Evolutionary conservation across 2,888 invertebrate genomes (phyloP).

Genomic region (Eupelmus urozonus): DNA sequence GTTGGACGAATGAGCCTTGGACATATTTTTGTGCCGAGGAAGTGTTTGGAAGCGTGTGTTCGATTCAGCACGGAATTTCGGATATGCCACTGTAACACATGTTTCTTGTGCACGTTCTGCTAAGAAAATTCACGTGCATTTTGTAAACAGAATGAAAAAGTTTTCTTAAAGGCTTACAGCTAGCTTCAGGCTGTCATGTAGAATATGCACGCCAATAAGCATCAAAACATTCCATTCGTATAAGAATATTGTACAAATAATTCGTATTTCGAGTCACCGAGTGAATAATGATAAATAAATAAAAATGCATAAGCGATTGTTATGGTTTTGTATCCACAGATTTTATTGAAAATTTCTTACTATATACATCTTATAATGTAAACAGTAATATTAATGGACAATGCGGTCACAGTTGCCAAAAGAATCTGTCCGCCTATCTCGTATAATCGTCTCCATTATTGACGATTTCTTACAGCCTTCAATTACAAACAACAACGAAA

Average conservation of each 20-base stretch:
- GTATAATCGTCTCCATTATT: too few relatives aligned
- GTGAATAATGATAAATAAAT: slow-evolving; percentile 12
- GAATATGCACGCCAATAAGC: not conserved
- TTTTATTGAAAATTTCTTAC: slow-evolving; percentile 66
- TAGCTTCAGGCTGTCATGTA: slow-evolving; percentile 37
- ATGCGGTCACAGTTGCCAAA: slow-evolving; percentile 69
- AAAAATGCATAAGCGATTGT: slow-evolving; percentile 26
- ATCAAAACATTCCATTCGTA: not conserved
- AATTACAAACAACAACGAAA: slow-evolving; percentile 35
- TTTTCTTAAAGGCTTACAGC: slow-evolving; percentile 6
- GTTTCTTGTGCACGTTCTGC: slow-evolving; percentile 19
- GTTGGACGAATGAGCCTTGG: not conserved
- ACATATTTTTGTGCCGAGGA: too few relatives aligned
- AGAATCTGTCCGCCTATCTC: slow-evolving; percentile 61
- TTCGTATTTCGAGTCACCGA: too few relatives aligned
- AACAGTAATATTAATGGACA: slow-evolving; percentile 72
- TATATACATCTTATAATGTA: slow-evolving; percentile 73
- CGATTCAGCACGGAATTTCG: slow-evolving; percentile 26
- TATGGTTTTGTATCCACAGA: slow-evolving; percentile 61
- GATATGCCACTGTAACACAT: slow-evolving; percentile 13
- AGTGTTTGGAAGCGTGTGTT: not conserved
- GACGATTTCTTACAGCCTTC: slow-evolving; percentile 7
- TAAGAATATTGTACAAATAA: not conserved
- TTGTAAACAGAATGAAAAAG: slow-evolving; percentile 48
- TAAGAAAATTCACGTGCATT: slow-evolving; percentile 53